These are phyloP conservation scores for Teleiodes luculella DNA, from an alignment of 2,888 invertebrate species.

Conservation along the genomic window DNA sequence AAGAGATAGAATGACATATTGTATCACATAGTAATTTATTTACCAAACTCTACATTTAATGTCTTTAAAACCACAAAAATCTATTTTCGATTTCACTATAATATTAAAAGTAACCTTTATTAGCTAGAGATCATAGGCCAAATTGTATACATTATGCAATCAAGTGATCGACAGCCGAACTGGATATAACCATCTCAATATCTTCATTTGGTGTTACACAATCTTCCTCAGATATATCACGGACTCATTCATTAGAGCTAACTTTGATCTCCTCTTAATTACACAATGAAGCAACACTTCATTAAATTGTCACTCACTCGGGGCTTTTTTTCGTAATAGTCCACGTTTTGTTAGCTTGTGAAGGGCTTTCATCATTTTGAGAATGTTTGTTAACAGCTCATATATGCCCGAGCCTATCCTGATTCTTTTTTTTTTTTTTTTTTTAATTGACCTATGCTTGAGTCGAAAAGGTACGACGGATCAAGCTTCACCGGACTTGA, in stretches of 20 bases:
- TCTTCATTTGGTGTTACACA: slow-evolving; percentile 42
- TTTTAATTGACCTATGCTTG: no score
- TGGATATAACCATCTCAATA: slow-evolving; percentile 37
- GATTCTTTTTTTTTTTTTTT: no score
- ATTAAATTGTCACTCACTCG: slow-evolving; percentile 59
- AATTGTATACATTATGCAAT: slow-evolving; percentile 1
- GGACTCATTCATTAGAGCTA: slow-evolving; percentile 56
- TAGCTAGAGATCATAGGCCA: slow-evolving; percentile 5
- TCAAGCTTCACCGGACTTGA: no score
- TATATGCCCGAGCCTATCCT: no score
- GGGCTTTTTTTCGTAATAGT: slow-evolving; percentile 41
- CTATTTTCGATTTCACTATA: background rate
- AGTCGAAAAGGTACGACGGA: no score
- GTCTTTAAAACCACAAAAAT: background rate
- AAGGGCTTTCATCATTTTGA: background rate
- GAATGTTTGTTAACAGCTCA: no score
- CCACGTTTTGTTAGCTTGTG: background rate
- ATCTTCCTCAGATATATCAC: slow-evolving; percentile 41
- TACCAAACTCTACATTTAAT: no score
- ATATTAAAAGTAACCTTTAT: slow-evolving; percentile 2
- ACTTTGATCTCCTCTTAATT: slow-evolving; percentile 63
- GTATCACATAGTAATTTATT: no score
- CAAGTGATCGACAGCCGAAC: slow-evolving; percentile 23
- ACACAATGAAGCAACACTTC: slow-evolving; percentile 65
- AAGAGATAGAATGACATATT: no score